Percentiles rank a stretch among this genome's conserved stretches.
Conservation (phyloP, 2,888 invertebrate genomes). For the Drosophila falleni region DNA sequence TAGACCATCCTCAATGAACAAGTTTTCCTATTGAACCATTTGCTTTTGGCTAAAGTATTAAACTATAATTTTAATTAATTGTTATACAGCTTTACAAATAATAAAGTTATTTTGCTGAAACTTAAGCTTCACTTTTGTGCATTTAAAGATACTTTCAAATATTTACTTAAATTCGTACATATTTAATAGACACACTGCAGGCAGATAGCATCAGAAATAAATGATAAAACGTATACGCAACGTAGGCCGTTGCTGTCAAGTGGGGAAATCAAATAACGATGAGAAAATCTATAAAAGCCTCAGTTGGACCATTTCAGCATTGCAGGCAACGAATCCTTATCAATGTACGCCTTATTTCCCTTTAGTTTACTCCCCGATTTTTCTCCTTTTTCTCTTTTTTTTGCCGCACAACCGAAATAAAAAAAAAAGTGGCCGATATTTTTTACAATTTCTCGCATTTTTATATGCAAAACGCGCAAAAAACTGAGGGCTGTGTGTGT, state of each 20-base stretch:
- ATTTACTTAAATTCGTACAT: neutral
- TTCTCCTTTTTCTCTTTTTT: neutral
- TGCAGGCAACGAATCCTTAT: slow-evolving; percentile 17
- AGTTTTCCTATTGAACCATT: neutral
- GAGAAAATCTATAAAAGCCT: slow-evolving; percentile 29
- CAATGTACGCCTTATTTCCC: slow-evolving; percentile 17
- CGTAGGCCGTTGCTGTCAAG: neutral
- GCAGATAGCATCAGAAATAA: neutral
- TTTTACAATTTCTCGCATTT: slow-evolving; percentile 38
- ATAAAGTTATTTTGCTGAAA: neutral
- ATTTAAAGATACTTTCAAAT: neutral
- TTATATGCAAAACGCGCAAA: slow-evolving; percentile 42
- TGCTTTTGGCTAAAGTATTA: neutral
- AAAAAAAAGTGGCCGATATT: slow-evolving; percentile 28
- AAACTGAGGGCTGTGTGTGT: slow-evolving; percentile 6
- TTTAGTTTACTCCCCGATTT: neutral
- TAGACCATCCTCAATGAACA: neutral
- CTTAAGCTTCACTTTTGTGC: neutral
- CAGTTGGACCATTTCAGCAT: slow-evolving; percentile 22
- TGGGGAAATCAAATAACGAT: slow-evolving; percentile 44
- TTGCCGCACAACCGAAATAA: slow-evolving; percentile 11
- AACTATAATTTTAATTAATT: neutral
- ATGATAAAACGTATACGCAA: slow-evolving; percentile 10
- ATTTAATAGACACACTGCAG: neutral
- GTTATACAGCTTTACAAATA: neutral